These are phyloP conservation scores for Perccottus glenii DNA, from an alignment of 2,113 vertebrate genomes.

Conservation along the genomic window DNA sequence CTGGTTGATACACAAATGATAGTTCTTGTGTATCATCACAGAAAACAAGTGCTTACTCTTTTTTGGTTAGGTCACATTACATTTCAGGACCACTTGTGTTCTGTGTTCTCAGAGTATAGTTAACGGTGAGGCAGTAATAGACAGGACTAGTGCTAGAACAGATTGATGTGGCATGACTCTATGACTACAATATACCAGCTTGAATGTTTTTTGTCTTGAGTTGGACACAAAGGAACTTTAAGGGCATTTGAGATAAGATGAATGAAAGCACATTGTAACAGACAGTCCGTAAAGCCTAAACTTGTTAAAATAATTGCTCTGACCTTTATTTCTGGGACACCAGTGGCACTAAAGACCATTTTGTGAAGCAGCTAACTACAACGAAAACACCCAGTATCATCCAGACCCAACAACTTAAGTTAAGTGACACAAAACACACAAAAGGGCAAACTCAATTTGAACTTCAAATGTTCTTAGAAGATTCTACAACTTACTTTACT, in stretches of 20 bases:
- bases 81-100: neutral
- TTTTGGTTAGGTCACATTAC: neutral
- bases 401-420: too few species aligned
- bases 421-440: too few species aligned
- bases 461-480: too few species aligned
- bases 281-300: neutral
- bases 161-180: neutral
- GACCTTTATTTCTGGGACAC: too few species aligned
- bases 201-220: conserved; percentile 2
- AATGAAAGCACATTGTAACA: conserved; percentile 12
- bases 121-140: neutral
- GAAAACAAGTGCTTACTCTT: neutral
- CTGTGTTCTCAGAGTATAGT: neutral
- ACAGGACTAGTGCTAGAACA: neutral
- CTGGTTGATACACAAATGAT: neutral
- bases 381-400: too few species aligned
- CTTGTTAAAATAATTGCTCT: too few species aligned
- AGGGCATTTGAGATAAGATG: neutral
- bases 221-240: neutral
- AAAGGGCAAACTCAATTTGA: too few species aligned
- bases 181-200: neutral
- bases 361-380: too few species aligned
- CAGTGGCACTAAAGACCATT: too few species aligned
- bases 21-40: neutral
- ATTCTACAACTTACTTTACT: too few species aligned